phyloP scores from a whole-genome alignment of 2,888 invertebrate genomes.

The Nemapogon koenigi region DNA sequence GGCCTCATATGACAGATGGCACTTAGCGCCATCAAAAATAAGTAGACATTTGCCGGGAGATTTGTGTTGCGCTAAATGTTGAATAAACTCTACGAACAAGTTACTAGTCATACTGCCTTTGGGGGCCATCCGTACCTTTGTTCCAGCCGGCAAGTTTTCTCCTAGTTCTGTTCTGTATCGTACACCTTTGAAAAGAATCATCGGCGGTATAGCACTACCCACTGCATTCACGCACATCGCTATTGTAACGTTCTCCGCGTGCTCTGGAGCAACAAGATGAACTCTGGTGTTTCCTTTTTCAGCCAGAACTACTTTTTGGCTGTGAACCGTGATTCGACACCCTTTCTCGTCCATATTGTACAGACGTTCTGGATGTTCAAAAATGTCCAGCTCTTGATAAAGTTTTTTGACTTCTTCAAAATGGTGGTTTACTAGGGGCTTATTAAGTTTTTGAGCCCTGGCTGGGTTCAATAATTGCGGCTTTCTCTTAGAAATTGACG shows the following conservation, averaged over 20 bases:
- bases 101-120: slow-evolving; percentile 18
- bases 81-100: slow-evolving; percentile 17
- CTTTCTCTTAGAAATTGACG: background rate
- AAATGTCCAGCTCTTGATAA: slow-evolving; percentile 16
- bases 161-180: slow-evolving; percentile 14
- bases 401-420: slow-evolving; percentile 12
- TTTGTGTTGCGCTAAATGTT: slow-evolving; percentile 17
- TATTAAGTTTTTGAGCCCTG: slow-evolving; percentile 2
- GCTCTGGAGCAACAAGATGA: slow-evolving; percentile 17
- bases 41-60: slow-evolving; percentile 16
- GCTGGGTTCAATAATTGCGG: background rate
- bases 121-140: slow-evolving; percentile 17
- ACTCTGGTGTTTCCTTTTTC: slow-evolving; percentile 17
- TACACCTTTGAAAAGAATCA: slow-evolving; percentile 16
- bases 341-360: slow-evolving; percentile 19
- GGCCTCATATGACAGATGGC: background rate
- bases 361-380: slow-evolving; percentile 14
- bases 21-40: slow-evolving; percentile 19
- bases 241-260: slow-evolving; percentile 20
- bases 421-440: slow-evolving; percentile 8
- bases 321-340: slow-evolving; percentile 15
- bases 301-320: slow-evolving; percentile 17
- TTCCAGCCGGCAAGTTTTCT: slow-evolving; percentile 16
- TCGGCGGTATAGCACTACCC: slow-evolving; percentile 17
- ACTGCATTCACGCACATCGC: slow-evolving; percentile 16